Conservation (phyloP, 2,888 invertebrate species). For the Netelia inedita region DNA sequence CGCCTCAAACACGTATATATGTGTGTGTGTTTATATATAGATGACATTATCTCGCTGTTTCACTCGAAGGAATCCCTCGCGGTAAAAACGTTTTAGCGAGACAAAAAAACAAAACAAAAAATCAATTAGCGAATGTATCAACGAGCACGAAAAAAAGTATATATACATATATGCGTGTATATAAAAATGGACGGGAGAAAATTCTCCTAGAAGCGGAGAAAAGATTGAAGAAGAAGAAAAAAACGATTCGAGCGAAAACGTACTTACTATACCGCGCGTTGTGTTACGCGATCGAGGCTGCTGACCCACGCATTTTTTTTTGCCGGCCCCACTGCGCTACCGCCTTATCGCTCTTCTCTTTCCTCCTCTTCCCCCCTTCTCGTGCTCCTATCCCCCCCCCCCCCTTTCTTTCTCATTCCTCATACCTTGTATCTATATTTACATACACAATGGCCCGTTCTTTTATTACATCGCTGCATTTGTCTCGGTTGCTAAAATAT, state of each 20-base stretch:
- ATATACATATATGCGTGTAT: neutral
- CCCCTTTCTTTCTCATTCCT: neutral
- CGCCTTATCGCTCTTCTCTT: neutral
- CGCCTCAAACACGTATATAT: neutral
- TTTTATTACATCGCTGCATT: neutral
- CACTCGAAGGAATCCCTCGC: neutral
- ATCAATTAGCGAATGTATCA: neutral
- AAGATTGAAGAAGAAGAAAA: neutral
- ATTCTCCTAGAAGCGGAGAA: neutral
- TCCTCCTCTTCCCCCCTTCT: neutral
- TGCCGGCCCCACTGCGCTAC: neutral
- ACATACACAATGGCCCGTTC: slow-evolving; percentile 5
- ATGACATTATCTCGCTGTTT: slow-evolving; percentile 4
- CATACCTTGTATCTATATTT: neutral
- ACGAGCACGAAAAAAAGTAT: neutral
- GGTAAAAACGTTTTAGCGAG: neutral
- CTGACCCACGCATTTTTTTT: slow-evolving; percentile 67
- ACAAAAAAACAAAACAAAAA: neutral
- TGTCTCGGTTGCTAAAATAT: slow-evolving; percentile 11
- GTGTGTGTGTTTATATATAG: slow-evolving; percentile 1
- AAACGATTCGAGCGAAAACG: neutral
- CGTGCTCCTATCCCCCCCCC: neutral
- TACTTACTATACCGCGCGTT: neutral
- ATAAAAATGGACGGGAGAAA: neutral
- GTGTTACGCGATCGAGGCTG: slow-evolving; percentile 61